These are phyloP conservation scores for Acomys russatus DNA, from an alignment of 2,797 vertebrate genomes.

Conservation along the genomic window DNA sequence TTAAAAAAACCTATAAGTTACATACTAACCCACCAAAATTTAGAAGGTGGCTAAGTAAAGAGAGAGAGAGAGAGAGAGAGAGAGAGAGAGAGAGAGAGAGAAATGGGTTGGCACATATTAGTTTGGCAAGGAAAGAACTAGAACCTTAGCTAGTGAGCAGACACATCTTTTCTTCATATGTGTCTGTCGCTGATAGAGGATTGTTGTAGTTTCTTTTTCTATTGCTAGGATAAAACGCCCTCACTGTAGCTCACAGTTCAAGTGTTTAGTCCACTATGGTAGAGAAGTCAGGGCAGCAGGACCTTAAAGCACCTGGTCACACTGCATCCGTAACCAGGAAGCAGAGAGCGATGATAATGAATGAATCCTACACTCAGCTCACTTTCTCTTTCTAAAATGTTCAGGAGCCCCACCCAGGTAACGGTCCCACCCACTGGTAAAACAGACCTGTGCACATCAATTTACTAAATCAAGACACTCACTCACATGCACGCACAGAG, in stretches of 20 bases:
- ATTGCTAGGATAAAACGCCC: background rate
- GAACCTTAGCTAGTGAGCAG: background rate
- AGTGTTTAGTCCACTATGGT: background rate
- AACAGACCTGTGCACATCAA: background rate
- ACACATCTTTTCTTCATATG: background rate
- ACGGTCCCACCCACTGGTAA: background rate
- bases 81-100: too few relatives aligned
- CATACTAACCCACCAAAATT: background rate
- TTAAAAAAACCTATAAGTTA: background rate
- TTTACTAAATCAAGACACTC: too few relatives aligned
- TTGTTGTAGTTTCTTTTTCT: background rate
- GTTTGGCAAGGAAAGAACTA: conserved; percentile 29
- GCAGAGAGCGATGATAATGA: background rate
- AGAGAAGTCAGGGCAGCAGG: background rate
- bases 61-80: too few relatives aligned
- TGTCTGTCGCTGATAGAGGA: background rate
- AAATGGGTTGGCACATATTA: conserved; percentile 1
- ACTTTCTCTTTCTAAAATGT: background rate
- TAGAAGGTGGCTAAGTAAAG: background rate
- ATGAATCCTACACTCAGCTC: background rate
- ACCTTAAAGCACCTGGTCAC: background rate
- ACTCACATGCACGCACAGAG: too few relatives aligned
- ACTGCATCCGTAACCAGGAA: background rate
- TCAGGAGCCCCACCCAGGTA: background rate
- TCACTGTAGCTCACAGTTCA: background rate